A percentile compares a stretch with the other conserved stretches of the same genome.
These are phyloP conservation scores for Rutilus rutilus DNA, from an alignment of 2,113 vertebrate genomes.

Conservation along the genomic window DNA sequence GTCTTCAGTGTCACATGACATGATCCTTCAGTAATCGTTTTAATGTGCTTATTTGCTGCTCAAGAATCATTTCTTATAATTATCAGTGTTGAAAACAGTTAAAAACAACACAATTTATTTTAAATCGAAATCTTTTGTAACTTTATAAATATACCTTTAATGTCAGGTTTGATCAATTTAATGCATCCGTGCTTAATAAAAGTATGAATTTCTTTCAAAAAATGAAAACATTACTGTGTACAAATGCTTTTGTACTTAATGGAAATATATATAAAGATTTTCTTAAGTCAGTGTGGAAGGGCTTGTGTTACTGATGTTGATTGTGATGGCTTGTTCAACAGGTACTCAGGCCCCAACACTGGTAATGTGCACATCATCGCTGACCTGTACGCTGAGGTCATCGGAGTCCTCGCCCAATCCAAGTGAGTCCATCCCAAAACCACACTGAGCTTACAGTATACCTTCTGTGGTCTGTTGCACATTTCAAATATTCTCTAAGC, in stretches of 20 bases:
- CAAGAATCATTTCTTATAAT: neutral
- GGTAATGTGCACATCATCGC: conserved; percentile 98
- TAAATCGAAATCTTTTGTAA: neutral
- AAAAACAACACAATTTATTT: neutral
- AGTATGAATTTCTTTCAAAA: neutral
- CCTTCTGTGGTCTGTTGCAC: neutral
- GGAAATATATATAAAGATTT: neutral
- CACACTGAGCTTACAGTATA: neutral
- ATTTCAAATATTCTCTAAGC: neutral
- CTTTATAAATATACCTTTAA: neutral
- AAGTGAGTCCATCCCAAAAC: conserved; percentile 80
- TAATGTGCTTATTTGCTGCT: neutral
- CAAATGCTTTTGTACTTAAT: neutral
- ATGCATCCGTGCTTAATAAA: neutral
- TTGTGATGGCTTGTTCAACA: conserved; percentile 58
- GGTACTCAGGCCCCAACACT: conserved; percentile 98
- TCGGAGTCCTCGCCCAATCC: conserved; percentile 95
- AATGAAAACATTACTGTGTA: neutral
- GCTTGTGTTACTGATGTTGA: neutral
- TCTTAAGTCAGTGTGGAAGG: conserved; percentile 52
- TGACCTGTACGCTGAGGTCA: conserved; percentile 97
- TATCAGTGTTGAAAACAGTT: neutral
- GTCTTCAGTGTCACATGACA: neutral
- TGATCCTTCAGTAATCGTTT: neutral
- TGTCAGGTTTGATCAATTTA: neutral